Base-by-base conservation (phyloP, 2,113 vertebrate genomes). In the Empidonax alnorum region DNA sequence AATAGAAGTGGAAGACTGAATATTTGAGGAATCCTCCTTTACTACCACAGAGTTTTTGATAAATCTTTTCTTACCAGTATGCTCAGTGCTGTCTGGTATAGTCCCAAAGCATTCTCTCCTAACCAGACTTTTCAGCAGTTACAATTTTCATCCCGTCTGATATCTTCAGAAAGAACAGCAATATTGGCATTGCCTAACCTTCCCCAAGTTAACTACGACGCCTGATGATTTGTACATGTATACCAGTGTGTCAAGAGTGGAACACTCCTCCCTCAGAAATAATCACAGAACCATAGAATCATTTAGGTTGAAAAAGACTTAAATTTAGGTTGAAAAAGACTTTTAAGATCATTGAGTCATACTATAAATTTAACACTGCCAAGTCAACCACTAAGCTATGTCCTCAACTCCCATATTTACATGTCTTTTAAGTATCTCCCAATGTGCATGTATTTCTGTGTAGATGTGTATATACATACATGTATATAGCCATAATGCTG, bases 121-220 rank as follows among this genome's bases (percentile, higher is more conserved):
- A 71, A 62, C 9, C 52, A 59, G 21, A 42, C 15, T 55, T 69
- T 35, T 20, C 56, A 87, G 27, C 39, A 58, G 47, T 22, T 59
- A 84, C 46, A 59, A 28, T 52, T 49, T 53, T n/a, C 47, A 59
- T 52, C 10, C 39, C 67, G 20, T 28, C 31, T 6, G 3, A 74
- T 30, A 55, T 53, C 33, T 58, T 42, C 28, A 74, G 73, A 65
- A 73, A 81, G 22, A 74, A 39, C 0, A 87, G 28, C 30, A 86
- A 9, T 19, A 56, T 49, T 7, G 77, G 20, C n/a, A 42, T 1
- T 21, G 22, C 15, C 30, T 81, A 81, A 46, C 16, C 23, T 53
- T 80, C 37, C 14, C 13, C 50, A n/a, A 35, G 25, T 50, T 41
- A 58, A 53, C 37, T 23, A 9, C 12, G 18, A 47, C 0, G 0